phyloP scores from a whole-genome alignment of 2,797 vertebrate species.

The Lagodon rhomboides region DNA sequence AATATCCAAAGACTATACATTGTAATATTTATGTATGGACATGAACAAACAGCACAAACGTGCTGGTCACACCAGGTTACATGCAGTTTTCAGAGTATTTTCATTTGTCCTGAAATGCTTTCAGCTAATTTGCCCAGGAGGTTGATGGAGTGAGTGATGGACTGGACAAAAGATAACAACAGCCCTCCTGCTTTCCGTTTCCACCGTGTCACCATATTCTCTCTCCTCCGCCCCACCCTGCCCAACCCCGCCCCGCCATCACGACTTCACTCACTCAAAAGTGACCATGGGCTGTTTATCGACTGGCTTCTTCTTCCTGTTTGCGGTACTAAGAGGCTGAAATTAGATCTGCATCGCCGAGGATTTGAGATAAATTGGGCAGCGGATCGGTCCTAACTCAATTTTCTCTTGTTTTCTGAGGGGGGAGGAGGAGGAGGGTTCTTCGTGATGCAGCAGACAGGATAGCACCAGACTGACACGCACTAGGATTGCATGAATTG shows the following conservation, averaged over 20 bases:
- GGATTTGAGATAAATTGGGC: constrained; percentile 83
- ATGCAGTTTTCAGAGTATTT: constrained; percentile 39
- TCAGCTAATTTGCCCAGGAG: constrained; percentile 60
- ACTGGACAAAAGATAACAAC: constrained; percentile 55
- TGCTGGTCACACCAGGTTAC: constrained; percentile 14
- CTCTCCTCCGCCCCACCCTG: not conserved
- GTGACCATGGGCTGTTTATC: constrained; percentile 79
- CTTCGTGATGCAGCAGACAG: constrained; percentile 52
- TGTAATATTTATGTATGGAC: not conserved
- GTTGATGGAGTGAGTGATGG: constrained; percentile 62
- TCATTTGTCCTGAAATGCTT: constrained; percentile 58
- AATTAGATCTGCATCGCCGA: constrained; percentile 83
- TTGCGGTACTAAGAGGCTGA: constrained; percentile 83
- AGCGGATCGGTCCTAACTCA: constrained; percentile 79
- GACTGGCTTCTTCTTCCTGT: constrained; percentile 80
- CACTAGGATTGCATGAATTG: constrained; percentile 31
- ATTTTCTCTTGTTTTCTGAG: constrained; percentile 69
- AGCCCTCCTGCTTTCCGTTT: constrained; percentile 55
- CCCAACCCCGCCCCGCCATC: constrained; percentile 23
- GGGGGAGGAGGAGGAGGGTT: constrained; percentile 39
- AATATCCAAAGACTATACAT: not conserved
- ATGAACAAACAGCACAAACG: not conserved
- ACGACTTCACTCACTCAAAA: constrained; percentile 53
- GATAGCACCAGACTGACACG: constrained; percentile 44
- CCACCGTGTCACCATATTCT: constrained; percentile 66